phyloP scores from a whole-genome alignment of 2,888 invertebrate genomes.

The Petrophora chlorosata region DNA sequence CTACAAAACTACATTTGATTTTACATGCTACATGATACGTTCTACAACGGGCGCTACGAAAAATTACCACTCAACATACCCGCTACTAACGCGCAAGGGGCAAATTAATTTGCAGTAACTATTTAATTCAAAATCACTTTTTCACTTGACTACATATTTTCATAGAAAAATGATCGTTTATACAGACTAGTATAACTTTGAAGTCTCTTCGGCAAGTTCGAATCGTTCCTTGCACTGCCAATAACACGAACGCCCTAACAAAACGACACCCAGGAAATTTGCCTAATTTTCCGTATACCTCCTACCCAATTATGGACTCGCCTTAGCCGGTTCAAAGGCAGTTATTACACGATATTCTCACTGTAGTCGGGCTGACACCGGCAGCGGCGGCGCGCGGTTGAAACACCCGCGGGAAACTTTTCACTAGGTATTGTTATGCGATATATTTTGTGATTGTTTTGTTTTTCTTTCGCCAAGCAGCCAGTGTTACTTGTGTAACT shows the following conservation, averaged over 20 bases:
- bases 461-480: slow-evolving; percentile 27
- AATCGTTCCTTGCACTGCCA: no score
- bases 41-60: no score
- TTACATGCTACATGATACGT: no score
- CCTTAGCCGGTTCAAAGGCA: slow-evolving; percentile 48
- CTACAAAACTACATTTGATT: no score
- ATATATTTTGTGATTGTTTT: slow-evolving; percentile 25
- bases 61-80: no score
- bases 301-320: slow-evolving; percentile 44
- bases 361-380: slow-evolving; percentile 61
- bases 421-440: slow-evolving; percentile 35
- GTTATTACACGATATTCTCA: slow-evolving; percentile 59
- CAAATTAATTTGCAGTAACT: neutral
- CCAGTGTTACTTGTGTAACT: slow-evolving; percentile 13
- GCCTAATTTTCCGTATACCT: slow-evolving; percentile 28
- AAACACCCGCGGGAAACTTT: slow-evolving; percentile 45
- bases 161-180: no score
- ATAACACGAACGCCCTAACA: neutral
- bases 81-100: no score
- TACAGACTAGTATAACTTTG: no score
- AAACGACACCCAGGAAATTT: slow-evolving; percentile 4
- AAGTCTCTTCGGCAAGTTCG: no score
- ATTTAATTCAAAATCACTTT: neutral
- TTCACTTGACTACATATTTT: no score
- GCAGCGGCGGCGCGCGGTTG: slow-evolving; percentile 48